Evolutionary conservation across 2,888 invertebrate species (phyloP).

Genomic region (Balanococcus diminutus): DNA sequence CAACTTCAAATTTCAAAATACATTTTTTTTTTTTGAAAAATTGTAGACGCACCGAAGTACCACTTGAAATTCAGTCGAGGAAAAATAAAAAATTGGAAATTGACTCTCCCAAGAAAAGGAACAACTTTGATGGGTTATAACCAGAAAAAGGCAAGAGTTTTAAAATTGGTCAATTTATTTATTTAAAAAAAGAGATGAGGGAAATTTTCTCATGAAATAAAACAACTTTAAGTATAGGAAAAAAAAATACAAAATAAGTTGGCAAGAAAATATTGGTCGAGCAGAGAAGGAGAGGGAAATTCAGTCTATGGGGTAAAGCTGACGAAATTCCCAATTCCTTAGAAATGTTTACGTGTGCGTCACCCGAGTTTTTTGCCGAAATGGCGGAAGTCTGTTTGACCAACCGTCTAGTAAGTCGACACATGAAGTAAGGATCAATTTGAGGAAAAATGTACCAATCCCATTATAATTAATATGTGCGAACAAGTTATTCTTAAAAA

Average conservation of each 20-base stretch:
- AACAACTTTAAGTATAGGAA: neutral
- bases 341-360: neutral
- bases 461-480: slow-evolving; percentile 17
- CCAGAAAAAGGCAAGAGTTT: no score
- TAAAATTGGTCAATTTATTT: no score
- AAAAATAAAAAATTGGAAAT: no score
- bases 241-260: no score
- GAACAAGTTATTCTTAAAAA: slow-evolving; percentile 16
- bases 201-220: neutral
- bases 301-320: neutral
- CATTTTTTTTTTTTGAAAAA: no score
- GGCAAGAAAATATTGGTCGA: no score
- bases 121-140: no score
- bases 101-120: no score
- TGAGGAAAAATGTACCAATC: neutral
- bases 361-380: neutral
- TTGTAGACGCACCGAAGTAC: no score
- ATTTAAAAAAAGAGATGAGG: no score
- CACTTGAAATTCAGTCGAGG: no score
- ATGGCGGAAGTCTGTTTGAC: slow-evolving; percentile 35
- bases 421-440: neutral
- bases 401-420: neutral
- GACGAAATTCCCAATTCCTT: neutral
- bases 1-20: no score
- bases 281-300: neutral